Evolutionary conservation across 2,888 invertebrate species (phyloP), one percentile per base, ranked within the genome.

Genomic region (Beris chalybata): DNA sequence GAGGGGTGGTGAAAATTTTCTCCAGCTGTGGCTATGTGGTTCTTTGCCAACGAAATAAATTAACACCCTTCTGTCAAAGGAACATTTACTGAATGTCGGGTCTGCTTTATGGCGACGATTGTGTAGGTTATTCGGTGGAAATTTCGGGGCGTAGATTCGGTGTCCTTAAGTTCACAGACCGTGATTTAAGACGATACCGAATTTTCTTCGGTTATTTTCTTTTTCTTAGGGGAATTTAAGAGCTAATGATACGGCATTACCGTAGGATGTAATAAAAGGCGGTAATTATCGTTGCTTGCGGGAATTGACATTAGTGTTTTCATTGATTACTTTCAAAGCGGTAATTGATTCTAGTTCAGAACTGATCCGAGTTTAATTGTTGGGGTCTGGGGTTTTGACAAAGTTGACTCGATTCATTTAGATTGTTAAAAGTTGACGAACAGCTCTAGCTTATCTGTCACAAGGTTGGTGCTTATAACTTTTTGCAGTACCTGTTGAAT

Each of bases 201-300:
- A 54, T 32, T 9, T 29, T 2, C 54, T 15, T 31, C 31, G 11
- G 38, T 9, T 38, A 9, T 38, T 38, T 9, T 12, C 5, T 54
- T 54, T 54, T 31, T 31, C 31, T 48, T 38, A 38, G 9, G 38
- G 22, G 38, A 44, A 48, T 32, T 57, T 57, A 59, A 31, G 58
- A 47, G 48, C 31, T 59, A 59, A 59, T 59, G 58, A 59, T 59
- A 59, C 30, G 58, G 47, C 22, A 59, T 59, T 59, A 59, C 48
- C 31, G 48, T 31, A 30, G 58, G 58, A 59, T 31, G 58, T 48
- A 59, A 59, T 59, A 59, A 59, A 59, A 45, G n/a, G 30, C 47
- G 31, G 13, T 30, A 47, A 59, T 59, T 30, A 59, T 48, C 30
- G 48, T 44, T 7, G 7, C 31, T 59, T 13, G 13, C 6, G 43